Conservation (phyloP, 2,113 vertebrate genomes). For the Nerophis lumbriciformis region DNA sequence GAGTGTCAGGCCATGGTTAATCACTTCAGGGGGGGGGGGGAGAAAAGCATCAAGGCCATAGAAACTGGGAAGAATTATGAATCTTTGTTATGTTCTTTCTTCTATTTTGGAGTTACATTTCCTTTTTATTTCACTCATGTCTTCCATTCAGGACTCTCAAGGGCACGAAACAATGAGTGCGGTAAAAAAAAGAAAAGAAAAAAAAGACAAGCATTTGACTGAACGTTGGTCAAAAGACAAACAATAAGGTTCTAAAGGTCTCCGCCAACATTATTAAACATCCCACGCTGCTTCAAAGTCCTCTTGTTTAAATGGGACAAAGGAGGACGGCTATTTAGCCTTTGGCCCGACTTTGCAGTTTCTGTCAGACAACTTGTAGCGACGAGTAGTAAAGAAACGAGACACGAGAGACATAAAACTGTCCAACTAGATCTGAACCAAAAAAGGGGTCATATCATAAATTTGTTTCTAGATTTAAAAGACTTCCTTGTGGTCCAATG, state of each 20-base stretch:
- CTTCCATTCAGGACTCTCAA: slow-evolving; percentile 15
- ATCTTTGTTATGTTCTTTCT: slow-evolving; percentile 11
- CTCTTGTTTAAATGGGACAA: slow-evolving; percentile 34
- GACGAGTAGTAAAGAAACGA: neutral
- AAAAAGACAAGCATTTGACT: slow-evolving; percentile 36
- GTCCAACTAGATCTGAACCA: too few relatives aligned
- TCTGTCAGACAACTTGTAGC: neutral
- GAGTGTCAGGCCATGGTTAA: slow-evolving; percentile 42
- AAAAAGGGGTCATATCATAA: too few relatives aligned
- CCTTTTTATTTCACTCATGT: slow-evolving; percentile 13
- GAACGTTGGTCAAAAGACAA: slow-evolving; percentile 44
- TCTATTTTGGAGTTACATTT: slow-evolving; percentile 18
- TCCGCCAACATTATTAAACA: slow-evolving; percentile 58
- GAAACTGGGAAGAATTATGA: slow-evolving; percentile 35
- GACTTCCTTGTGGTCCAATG: too few relatives aligned
- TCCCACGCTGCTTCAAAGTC: slow-evolving; percentile 45
- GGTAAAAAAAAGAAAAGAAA: slow-evolving; percentile 8
- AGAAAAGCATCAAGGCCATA: slow-evolving; percentile 33
- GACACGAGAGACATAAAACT: too few relatives aligned
- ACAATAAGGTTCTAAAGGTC: slow-evolving; percentile 62
- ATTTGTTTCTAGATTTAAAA: too few relatives aligned
- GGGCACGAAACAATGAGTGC: slow-evolving; percentile 41
- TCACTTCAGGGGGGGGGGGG: slow-evolving; percentile 43
- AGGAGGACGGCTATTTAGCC: neutral
- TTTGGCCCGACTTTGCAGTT: neutral